phyloP scores from a whole-genome alignment of 2,797 vertebrate genomes.

The Siniperca scherzeri region DNA sequence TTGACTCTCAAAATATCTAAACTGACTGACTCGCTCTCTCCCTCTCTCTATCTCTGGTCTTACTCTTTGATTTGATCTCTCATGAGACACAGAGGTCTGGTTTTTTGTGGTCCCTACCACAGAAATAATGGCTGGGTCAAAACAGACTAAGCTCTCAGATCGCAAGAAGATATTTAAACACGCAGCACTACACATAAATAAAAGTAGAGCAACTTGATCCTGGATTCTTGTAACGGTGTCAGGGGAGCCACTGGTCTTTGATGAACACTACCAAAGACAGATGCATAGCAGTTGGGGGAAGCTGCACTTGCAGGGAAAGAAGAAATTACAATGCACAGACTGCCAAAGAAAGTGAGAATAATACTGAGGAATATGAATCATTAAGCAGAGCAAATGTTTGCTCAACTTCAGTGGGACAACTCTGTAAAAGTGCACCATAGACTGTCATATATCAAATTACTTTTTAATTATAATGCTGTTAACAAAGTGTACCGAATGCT shows the following conservation, averaged over 20 bases:
- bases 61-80: constrained; percentile 60
- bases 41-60: constrained; percentile 39
- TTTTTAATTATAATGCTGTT: constrained; percentile 58
- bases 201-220: constrained; percentile 79
- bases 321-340: constrained; percentile 66
- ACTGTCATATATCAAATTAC: constrained; percentile 43
- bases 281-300: constrained; percentile 50
- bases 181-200: constrained; percentile 71
- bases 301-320: constrained; percentile 31
- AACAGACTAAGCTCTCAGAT: constrained; percentile 73
- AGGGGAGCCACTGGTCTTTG: constrained; percentile 76
- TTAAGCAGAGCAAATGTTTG: constrained; percentile 78
- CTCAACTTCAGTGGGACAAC: constrained; percentile 61
- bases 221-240: constrained; percentile 66
- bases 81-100: constrained; percentile 56
- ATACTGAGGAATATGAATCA: constrained; percentile 70
- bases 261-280: constrained; percentile 75
- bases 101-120: constrained; percentile 63
- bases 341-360: constrained; percentile 65
- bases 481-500: constrained; percentile 34
- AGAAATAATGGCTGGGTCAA: constrained; percentile 74
- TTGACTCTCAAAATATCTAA: constrained; percentile 69
- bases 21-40: constrained; percentile 46
- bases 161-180: constrained; percentile 72
- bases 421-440: constrained; percentile 48